A percentile compares a stretch with the other conserved stretches of the same genome.
phyloP scores from a whole-genome alignment of 2,113 vertebrate species.

The Platichthys flesus region DNA sequence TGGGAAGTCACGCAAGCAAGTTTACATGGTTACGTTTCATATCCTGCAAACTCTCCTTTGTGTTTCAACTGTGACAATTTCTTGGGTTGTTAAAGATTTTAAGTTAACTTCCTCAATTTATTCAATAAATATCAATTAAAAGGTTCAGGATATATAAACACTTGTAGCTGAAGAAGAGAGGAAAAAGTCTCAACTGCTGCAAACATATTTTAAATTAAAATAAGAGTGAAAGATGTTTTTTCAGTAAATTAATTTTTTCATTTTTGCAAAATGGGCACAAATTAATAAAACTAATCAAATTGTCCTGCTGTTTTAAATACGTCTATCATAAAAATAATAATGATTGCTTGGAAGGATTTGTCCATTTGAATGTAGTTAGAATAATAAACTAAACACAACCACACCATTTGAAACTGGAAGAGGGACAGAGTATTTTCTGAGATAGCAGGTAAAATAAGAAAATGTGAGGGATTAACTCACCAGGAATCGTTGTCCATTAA shows the following conservation, averaged over 20 bases:
- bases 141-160: neutral
- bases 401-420: neutral
- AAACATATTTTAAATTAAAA: no score
- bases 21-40: conserved; percentile 15
- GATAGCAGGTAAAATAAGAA: neutral
- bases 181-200: neutral
- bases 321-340: conserved; percentile 12
- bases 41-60: conserved; percentile 13
- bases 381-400: conserved; percentile 27
- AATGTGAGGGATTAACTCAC: conserved; percentile 72
- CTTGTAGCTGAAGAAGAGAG: neutral
- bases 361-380: conserved; percentile 40
- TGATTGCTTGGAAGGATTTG: conserved; percentile 38
- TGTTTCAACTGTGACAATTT: neutral
- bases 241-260: no score
- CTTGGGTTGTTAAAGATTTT: neutral
- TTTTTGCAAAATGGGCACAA: conserved; percentile 1
- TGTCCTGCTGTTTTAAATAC: conserved; percentile 23
- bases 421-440: neutral
- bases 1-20: conserved; percentile 32
- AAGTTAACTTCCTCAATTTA: neutral
- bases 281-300: conserved; percentile 14
- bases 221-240: no score
- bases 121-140: neutral
- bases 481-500: conserved; percentile 83